Base-by-base conservation (phyloP, 1,140 invertebrate genomes). In the Pogonomyrmex californicus region DNA sequence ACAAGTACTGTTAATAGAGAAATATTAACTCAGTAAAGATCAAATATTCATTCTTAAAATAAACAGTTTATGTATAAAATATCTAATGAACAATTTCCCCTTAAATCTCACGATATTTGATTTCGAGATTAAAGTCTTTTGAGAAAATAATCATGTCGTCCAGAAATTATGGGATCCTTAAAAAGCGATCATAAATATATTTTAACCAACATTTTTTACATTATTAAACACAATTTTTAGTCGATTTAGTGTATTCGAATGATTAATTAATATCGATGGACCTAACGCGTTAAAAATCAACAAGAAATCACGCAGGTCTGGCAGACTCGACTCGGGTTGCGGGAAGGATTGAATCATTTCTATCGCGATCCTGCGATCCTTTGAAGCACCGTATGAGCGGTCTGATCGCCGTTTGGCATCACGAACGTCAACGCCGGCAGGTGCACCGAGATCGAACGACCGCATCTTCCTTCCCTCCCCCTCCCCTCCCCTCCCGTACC, bases 401-500 rank as follows among this genome's bases (percentile, higher is more conserved):
- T 49, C 63, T 41, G 63, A 81, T 68, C 86, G 68, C n/a, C 73
- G 62, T 58, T 65, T 65, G 63, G 71, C 66, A 36, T 36, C 66
- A 62, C 62, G 10, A 56, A 85, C 88, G 79, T 87, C 76, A 87
- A 66, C 78, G 79, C 56, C 73, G 87, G 87, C 90, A 91, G 90
- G 89, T 91, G 90, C 90, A 88, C 51, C 78, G 73, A 85, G 66
- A 62, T 68, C 62, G 63, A 66, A 36, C 87, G 49, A 73, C 51
- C 49, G 78, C 73, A 88, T 90, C 86, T 86, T 88, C 58, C 86
- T 78, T 47, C 14, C n/a, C 54, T 70, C 23, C 79, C 44, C 47
- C 23, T 75, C 44, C 47, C 86, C 73, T 47, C 14, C 14, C 54
- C 76, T 17, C 79, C 44, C 47, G 63, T 44, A 58, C 58, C 51